Percentiles rank a stretch among this genome's conserved stretches.
phyloP scores from a whole-genome alignment of 1,140 invertebrate genomes.

The Zaprionus africanus region DNA sequence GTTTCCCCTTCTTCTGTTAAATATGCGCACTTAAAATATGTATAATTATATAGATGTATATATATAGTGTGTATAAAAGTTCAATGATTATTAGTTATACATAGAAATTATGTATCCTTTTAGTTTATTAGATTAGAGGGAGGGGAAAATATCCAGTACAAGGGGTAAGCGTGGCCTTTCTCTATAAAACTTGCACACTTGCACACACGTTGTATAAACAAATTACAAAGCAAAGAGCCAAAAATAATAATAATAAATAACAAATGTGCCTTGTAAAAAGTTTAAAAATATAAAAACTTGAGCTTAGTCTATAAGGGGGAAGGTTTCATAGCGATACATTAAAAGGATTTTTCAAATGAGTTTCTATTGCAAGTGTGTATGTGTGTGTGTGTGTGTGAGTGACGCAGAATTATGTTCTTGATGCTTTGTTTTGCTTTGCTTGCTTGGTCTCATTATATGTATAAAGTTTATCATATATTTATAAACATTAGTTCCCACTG shows the following conservation, averaged over 20 bases:
- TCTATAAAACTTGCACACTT: conserved; percentile 40
- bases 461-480: conserved; percentile 83
- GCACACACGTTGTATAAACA: conserved; percentile 33
- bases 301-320: conserved; percentile 58
- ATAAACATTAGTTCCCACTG: conserved; percentile 85
- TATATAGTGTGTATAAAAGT: conserved; percentile 57
- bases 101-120: conserved; percentile 46
- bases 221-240: conserved; percentile 48
- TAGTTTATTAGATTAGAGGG: conserved; percentile 28
- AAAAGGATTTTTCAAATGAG: conserved; percentile 29
- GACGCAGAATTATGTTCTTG: conserved; percentile 35
- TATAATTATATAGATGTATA: conserved; percentile 37
- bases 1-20: conserved; percentile 23
- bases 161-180: conserved; percentile 44
- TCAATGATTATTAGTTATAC: conserved; percentile 57
- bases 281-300: conserved; percentile 59
- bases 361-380: conserved; percentile 22
- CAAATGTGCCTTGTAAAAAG: conserved; percentile 70
- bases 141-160: conserved; percentile 40
- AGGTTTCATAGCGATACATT: conserved; percentile 48
- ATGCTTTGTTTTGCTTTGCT: conserved; percentile 67
- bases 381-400: conserved; percentile 21
- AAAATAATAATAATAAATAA: conserved; percentile 72
- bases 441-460: conserved; percentile 80
- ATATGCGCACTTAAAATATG: conserved; percentile 48